These are phyloP conservation scores for Tangara arthus DNA, from an alignment of 2,797 vertebrate species.

Conservation along the genomic window DNA sequence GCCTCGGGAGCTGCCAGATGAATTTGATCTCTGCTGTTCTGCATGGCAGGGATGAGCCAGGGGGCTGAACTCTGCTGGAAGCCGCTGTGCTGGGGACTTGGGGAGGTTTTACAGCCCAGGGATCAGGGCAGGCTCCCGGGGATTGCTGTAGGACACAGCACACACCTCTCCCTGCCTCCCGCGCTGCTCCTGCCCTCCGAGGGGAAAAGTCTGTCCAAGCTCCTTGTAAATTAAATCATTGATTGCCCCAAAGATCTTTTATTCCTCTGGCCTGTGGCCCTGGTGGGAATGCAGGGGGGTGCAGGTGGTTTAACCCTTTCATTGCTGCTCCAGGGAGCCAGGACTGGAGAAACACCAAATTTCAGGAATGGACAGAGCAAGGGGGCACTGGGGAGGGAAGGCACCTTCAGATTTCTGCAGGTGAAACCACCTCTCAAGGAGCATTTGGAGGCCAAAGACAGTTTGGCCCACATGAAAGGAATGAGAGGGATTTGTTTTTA, in stretches of 20 bases:
- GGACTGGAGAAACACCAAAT: not conserved
- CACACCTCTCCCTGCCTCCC: not conserved
- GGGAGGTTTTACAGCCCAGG: not conserved
- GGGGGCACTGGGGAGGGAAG: too few relatives aligned
- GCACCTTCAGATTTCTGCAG: not conserved
- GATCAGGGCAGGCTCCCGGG: not conserved
- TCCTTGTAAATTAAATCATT: not conserved
- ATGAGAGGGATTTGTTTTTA: not conserved
- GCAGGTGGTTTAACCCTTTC: not conserved
- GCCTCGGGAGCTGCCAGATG: not conserved
- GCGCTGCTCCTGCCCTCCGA: not conserved
- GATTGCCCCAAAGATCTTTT: not conserved
- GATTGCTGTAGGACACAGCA: not conserved
- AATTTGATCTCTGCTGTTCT: not conserved
- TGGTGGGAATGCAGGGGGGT: not conserved
- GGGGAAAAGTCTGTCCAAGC: not conserved
- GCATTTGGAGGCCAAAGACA: not conserved
- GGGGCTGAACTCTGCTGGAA: not conserved
- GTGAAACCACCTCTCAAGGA: not conserved
- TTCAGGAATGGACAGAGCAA: not conserved
- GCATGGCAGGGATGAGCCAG: not conserved
- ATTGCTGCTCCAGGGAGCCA: fast-evolving
- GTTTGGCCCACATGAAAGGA: not conserved
- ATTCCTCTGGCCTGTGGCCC: not conserved
- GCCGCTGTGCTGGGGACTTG: not conserved